These are phyloP conservation scores for Menidia menidia DNA, from an alignment of 2,797 vertebrate genomes.

Conservation along the genomic window DNA sequence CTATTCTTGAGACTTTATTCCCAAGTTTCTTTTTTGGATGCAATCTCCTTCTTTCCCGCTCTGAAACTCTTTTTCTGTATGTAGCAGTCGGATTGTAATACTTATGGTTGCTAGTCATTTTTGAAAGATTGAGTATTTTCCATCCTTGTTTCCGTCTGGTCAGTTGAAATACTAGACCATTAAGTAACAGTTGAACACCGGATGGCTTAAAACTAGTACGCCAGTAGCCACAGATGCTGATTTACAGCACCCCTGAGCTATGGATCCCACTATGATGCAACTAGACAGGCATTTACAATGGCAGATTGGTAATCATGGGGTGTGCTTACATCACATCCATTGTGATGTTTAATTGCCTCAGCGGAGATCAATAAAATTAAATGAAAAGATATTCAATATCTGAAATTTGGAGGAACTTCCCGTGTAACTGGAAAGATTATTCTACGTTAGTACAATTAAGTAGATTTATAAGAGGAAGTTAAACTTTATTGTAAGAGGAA, in stretches of 20 bases:
- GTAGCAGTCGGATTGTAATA: conserved; percentile 35
- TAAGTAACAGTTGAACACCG: conserved; percentile 68
- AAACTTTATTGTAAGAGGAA: neutral
- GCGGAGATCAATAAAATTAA: conserved; percentile 35
- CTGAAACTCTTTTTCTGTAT: conserved; percentile 12
- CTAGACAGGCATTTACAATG: conserved; percentile 42
- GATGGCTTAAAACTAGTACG: conserved; percentile 44
- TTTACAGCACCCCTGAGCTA: conserved; percentile 27
- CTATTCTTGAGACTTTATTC: conserved; percentile 40
- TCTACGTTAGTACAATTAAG: conserved; percentile 29
- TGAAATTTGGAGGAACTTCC: conserved; percentile 15
- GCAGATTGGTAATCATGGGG: conserved; percentile 21
- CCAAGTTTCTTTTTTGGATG: conserved; percentile 24
- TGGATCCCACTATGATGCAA: conserved; percentile 27
- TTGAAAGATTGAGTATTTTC: conserved; percentile 39
- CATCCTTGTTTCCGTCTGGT: conserved; percentile 43
- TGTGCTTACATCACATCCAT: conserved; percentile 15
- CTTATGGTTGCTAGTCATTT: conserved; percentile 62
- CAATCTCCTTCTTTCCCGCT: conserved; percentile 11
- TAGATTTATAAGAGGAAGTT: conserved; percentile 29
- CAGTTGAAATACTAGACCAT: conserved; percentile 46
- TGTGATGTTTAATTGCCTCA: conserved; percentile 29
- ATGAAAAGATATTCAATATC: conserved; percentile 40
- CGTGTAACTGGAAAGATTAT: conserved; percentile 12
- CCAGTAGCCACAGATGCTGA: conserved; percentile 42